phyloP scores from a whole-genome alignment of 2,113 vertebrate genomes.

The Menidia beryllina region DNA sequence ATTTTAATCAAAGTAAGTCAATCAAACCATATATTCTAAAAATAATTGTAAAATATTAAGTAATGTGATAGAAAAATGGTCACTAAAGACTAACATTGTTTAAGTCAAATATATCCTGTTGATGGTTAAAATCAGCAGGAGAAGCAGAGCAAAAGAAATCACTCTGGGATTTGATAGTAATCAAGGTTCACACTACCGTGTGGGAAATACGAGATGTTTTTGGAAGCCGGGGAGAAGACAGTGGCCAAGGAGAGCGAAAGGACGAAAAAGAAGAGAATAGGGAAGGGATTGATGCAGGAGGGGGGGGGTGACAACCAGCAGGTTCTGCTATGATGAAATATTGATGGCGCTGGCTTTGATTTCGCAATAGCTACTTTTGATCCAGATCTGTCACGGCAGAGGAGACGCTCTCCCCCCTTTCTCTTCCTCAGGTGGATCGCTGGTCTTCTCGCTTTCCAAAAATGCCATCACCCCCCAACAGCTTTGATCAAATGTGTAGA shows the following conservation, averaged over 20 bases:
- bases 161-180: not conserved
- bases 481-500: constrained; percentile 69
- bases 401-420: constrained; percentile 14
- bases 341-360: constrained; percentile 76
- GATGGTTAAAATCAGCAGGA: no score
- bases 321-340: constrained; percentile 75
- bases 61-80: no score
- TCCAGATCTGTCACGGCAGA: constrained; percentile 66
- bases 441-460: constrained; percentile 56
- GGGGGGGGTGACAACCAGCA: constrained; percentile 5
- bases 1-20: no score
- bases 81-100: no score
- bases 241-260: constrained; percentile 4
- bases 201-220: no score
- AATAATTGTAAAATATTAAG: no score
- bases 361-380: constrained; percentile 75
- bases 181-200: no score
- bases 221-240: not conserved
- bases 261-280: constrained; percentile 14
- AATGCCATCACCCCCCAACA: constrained; percentile 49
- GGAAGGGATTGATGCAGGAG: constrained; percentile 33
- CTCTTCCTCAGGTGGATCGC: constrained; percentile 53
- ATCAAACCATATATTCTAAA: no score
- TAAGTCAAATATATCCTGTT: no score
- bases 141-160: no score